Evolutionary conservation across 30 jellyfish, hydroid and myxozoan species (phyloP).

Genomic region (Mastigias papua): DNA sequence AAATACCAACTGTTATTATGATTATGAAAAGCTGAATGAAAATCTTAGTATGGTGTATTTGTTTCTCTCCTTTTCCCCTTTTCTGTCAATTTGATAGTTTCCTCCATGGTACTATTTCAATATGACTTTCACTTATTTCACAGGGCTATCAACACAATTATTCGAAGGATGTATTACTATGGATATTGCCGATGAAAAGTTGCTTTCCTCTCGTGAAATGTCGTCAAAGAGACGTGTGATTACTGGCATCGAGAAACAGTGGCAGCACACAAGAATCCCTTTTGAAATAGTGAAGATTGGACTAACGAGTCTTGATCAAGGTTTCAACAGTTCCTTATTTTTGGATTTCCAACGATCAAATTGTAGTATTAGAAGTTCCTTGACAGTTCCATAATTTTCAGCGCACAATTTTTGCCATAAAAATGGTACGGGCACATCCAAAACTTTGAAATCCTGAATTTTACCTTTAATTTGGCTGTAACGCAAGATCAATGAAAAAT

Average conservation of each 20-base stretch:
- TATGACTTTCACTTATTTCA: neutral
- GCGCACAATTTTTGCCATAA: no score
- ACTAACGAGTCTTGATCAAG: conserved; percentile 16
- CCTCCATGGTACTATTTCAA: neutral
- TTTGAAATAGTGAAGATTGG: conserved; percentile 54
- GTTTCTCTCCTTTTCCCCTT: neutral
- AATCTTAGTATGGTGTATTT: no score
- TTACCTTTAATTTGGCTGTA: no score
- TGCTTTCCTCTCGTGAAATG: neutral
- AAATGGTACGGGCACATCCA: no score
- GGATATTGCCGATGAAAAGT: neutral
- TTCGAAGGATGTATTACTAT: conserved; percentile 66
- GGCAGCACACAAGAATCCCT: conserved; percentile 49
- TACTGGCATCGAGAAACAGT: conserved; percentile 16
- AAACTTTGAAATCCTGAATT: no score
- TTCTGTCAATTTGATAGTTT: neutral
- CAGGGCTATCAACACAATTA: conserved; percentile 30
- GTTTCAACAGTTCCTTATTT: no score
- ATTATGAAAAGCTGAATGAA: no score
- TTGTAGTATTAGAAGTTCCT: no score
- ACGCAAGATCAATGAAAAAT: no score
- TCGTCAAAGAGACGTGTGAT: conserved; percentile 7
- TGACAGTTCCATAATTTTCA: no score
- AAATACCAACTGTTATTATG: no score
- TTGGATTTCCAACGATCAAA: no score